phyloP scores from a whole-genome alignment of 2,797 vertebrate genomes.

The Liparis tanakae region DNA sequence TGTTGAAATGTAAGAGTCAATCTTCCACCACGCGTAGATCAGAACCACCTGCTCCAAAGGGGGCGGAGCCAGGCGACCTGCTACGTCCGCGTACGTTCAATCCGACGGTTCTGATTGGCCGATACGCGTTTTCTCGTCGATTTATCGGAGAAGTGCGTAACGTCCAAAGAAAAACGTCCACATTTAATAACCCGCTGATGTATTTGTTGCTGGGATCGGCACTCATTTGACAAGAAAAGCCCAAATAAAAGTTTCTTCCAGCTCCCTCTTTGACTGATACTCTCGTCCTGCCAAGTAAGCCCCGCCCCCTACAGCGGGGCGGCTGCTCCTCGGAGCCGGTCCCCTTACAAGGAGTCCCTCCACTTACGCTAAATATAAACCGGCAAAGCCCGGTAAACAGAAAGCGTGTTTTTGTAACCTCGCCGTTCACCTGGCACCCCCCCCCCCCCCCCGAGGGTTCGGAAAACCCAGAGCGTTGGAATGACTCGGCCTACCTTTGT shows the following conservation, averaged over 20 bases:
- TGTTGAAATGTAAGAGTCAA: constrained; percentile 1
- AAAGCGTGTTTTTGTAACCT: constrained; percentile 61
- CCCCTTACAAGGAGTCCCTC: constrained; percentile 74
- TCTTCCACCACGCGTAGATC: constrained; percentile 3
- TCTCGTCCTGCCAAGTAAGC: constrained; percentile 65
- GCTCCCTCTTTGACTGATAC: constrained; percentile 20
- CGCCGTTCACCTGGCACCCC: constrained; percentile 68
- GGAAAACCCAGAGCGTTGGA: constrained; percentile 17
- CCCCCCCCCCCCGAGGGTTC: constrained; percentile 35
- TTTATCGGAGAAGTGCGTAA: not conserved
- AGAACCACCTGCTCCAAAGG: constrained; percentile 27
- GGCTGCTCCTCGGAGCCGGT: constrained; percentile 49
- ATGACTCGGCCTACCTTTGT: constrained; percentile 81
- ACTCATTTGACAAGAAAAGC: constrained; percentile 7
- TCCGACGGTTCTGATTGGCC: no score
- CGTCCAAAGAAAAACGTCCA: not conserved
- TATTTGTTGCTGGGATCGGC: constrained; percentile 14
- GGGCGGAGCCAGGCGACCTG: constrained; percentile 3
- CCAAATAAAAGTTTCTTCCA: constrained; percentile 15
- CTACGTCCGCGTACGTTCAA: no score
- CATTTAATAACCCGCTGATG: no score
- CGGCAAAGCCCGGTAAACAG: constrained; percentile 54
- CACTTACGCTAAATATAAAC: constrained; percentile 76
- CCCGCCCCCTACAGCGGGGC: constrained; percentile 40
- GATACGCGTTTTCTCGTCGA: not conserved